Evolutionary conservation across 92 coral and sea anemone species (phyloP), one percentile per base, ranked within the genome.

Genomic region (Meandrina meandrites): DNA sequence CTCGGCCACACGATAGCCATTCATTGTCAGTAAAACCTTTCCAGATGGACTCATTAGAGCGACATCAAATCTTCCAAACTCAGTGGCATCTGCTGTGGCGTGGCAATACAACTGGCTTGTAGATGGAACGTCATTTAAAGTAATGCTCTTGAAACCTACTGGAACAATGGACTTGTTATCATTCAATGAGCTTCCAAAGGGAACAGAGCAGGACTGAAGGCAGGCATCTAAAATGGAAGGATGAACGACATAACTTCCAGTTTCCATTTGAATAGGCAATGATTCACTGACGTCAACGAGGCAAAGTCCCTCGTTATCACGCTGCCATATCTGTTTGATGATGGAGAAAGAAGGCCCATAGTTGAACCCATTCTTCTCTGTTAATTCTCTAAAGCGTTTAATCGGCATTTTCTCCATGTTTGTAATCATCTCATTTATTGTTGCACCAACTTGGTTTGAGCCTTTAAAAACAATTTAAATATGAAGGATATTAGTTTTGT

Each of bases 181-280:
- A 6, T 53, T 22, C 17, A n/a, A 48, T 0, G 58, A 80, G 36
- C 0, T 60, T 32, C 76, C 81, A 51, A 79, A 21, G n/a, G 89
- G 89, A 13, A 93, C 50, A 56, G 80, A 91, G 74, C 94, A 89
- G 34, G 91, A 92, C 84, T 96, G 98, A 24, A 96, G 89, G 58
- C 98, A 96, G 10, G 98, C 98, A 74, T 96, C 98, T 31, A 96
- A 85, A 31, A 96, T 84, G 19, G 96, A 91, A 3, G 98, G 98
- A 80, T 96, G 98, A 24, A 94, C 82, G 6, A 96, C 88, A 69
- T 94, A 96, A 73, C 70, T 34, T 36, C 76, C 72, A 62, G 84
- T 79, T 79, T 96, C 95, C 1, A 36, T 5, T 30, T 53, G 83
- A 81, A 84, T 50, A 19, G 48, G 14, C 10, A 32, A 22, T 11